Base-by-base conservation (phyloP, 2,888 invertebrate genomes). In the Callinectes sapidus region DNA sequence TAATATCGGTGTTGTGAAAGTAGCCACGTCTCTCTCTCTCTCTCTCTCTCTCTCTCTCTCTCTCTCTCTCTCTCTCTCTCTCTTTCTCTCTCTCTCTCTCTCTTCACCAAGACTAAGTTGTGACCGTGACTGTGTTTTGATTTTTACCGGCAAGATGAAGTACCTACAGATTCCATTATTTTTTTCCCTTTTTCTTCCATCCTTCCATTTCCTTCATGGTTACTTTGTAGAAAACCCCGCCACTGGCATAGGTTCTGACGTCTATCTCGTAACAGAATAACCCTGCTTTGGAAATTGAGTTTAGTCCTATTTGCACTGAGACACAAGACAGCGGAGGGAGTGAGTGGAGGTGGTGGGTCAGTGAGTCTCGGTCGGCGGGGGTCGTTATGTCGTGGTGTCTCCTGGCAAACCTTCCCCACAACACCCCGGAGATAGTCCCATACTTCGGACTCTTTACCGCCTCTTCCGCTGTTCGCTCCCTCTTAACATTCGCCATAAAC, bases 401-500 rank as follows among this genome's bases (percentile, higher is more conserved):
- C 81, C 35, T 35, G 35, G 32, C 16, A 81, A 81, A 14, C 35
- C 2, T 81, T 35, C 81, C 1, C 32, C 81, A 35, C 35, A 3
- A 8, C 35, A 81, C 81, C 16, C 81, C 10, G n/a, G 71, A 81
- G 35, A 81, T 35, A 35, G 3, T 35, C 23, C 35, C 35, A 81
- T 35, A 81, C 35, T 35, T 81, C 81, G 35, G 16, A 10, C 16
- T 81, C 81, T 81, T 77, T 81, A 81, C 81, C 81, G 81, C 81
- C 81, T 32, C 81, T 16, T 16, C 81, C 81, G 81, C 35, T 81
- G 35, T 81, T 81, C 81, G 35, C 81, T 32, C 35, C 81, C 81
- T 81, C 81, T 35, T 81, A 81, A 81, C 81, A 81, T 81, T 81
- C 35, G 28, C 81, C 81, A 81, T 81, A 81, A 81, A 81, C 35